phyloP scores from a whole-genome alignment of 1,140 invertebrate species.

The Dryas iulia region DNA sequence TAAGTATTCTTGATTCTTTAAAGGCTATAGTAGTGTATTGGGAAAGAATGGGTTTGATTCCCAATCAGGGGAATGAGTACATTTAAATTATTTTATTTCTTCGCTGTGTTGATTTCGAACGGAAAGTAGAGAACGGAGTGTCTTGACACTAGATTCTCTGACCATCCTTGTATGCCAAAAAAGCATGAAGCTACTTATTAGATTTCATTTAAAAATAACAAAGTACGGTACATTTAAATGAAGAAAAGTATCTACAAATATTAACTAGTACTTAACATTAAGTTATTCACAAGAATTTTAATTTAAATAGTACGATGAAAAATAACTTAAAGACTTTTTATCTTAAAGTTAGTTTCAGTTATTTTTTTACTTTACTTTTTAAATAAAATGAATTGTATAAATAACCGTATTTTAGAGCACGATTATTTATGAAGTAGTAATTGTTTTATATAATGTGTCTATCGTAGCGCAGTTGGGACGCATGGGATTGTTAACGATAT shows the following conservation, averaged over 20 bases:
- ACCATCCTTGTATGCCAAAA: too few species aligned
- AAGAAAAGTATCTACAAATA: background rate
- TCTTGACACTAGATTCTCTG: too few species aligned
- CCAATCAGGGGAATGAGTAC: too few species aligned
- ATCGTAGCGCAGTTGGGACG: too few species aligned
- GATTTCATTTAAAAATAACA: background rate
- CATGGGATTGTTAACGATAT: too few species aligned
- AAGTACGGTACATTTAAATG: background rate
- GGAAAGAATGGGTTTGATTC: too few species aligned
- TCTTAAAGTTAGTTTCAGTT: background rate
- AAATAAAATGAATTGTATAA: background rate
- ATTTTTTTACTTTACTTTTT: background rate
- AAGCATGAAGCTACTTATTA: too few species aligned
- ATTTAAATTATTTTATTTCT: too few species aligned
- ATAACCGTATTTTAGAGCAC: background rate
- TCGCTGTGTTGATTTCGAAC: too few species aligned
- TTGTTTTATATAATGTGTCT: background rate
- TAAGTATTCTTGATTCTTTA: conserved; percentile 3
- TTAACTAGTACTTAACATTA: background rate
- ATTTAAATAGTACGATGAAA: background rate
- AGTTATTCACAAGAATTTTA: background rate
- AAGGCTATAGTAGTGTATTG: too few species aligned
- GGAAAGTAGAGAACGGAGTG: too few species aligned
- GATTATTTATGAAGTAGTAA: background rate
- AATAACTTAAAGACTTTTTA: background rate